Conservation (phyloP, 2,797 vertebrate species). For the Loriculus beryllinus region DNA sequence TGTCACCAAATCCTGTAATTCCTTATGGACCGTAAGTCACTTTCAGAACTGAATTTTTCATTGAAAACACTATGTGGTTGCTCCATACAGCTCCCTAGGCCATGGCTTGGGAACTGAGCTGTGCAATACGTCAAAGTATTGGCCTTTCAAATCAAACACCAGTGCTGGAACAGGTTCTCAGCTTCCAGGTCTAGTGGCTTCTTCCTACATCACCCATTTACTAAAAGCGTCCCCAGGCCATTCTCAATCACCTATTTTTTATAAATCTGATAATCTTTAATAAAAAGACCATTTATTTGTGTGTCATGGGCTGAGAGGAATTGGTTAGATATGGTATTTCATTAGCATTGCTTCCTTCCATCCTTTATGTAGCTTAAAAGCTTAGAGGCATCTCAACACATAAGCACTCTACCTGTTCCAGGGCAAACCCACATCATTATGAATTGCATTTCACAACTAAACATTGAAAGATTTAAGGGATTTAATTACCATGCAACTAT, state of each 20-base stretch:
- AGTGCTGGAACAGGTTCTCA: neutral
- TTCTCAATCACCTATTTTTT: neutral
- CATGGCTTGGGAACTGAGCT: fast-evolving
- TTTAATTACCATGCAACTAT: neutral
- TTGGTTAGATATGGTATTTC: neutral
- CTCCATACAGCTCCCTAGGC: neutral
- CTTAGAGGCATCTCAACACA: neutral
- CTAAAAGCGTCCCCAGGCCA: neutral
- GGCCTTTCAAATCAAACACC: neutral
- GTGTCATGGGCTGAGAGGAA: neutral
- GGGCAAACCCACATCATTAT: neutral
- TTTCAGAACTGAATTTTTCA: neutral
- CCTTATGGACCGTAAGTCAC: neutral
- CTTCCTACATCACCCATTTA: neutral
- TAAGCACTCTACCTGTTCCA: neutral
- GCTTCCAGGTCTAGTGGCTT: neutral
- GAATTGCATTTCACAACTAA: neutral
- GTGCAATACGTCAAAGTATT: neutral
- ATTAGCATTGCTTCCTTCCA: neutral
- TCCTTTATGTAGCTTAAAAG: neutral
- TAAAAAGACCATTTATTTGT: neutral
- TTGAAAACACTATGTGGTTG: neutral
- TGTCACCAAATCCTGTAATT: neutral
- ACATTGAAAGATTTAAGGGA: neutral
- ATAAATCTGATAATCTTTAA: neutral